Evolutionary conservation across 2,888 invertebrate genomes (phyloP), one percentile per base, ranked within the genome.

Genomic region (Rhaphigaster nebulosa): DNA sequence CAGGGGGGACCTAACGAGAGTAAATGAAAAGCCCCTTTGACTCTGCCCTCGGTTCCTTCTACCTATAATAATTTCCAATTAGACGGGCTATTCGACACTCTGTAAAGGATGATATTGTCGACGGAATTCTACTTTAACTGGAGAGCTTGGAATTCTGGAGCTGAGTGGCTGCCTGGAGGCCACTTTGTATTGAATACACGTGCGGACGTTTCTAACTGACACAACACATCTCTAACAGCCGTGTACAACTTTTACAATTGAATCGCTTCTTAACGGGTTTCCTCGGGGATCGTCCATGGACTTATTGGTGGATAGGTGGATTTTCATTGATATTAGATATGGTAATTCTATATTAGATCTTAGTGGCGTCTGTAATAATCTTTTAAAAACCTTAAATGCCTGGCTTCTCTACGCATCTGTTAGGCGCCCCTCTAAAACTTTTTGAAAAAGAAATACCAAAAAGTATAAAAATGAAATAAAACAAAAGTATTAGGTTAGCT

Each of bases 61-160:
- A 76, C 70, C 34, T 76, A 76, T 76, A 38, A 76, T 38, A 76
- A 76, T 38, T 76, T 76, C 70, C 70, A 76, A 76, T 76, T 76
- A 34, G 70, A 23, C 1, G 1, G 34, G 38, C 34, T 76, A 76
- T 76, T 76, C 70, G 34, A 8, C 70, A 76, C 70, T 38, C 8
- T 20, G 34, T 76, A 76, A 76, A 76, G 70, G 70, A 38, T 38
- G 70, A 76, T 76, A 76, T 76, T 76, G 70, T 76, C 70, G 70
- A 10, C 34, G 38, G 38, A 76, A 76, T 76, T 76, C 70, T 76
- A 76, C 70, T 76, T 76, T 20, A 76, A 38, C 70, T 76, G 70
- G 70, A 84, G 84, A 15, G 84, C n/a, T 45, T 41, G 45, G 84
- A 84, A 84, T 50, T 50, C 84, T 84, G n/a, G n/a, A 45, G n/a